Base-by-base conservation (phyloP, 2,113 vertebrate genomes). In the Pungitius pungitius region DNA sequence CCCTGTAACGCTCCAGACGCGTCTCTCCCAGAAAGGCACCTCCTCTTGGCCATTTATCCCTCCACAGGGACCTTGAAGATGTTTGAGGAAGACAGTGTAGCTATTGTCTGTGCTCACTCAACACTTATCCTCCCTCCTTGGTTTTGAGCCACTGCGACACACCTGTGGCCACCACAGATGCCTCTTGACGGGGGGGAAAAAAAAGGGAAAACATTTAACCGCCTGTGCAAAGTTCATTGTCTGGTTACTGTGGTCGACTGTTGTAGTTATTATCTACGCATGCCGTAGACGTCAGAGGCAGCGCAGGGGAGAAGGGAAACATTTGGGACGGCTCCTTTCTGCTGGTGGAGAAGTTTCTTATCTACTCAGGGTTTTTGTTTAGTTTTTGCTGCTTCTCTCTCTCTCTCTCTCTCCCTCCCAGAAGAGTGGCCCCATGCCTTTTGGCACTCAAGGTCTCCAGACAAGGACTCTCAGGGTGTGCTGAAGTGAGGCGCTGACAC, bases 1-100 rank as follows among this genome's bases (percentile, higher is more conserved):
- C 96, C 94, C 77, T 6, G 43, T 75, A 42, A n/a, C 20, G 82
- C 47, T 80, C 81, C 89, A 73, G 90, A 69, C 4, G 57, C 60
- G 72, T 87, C 56, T 92, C 80, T 88, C 75, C 80, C 74, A 78
- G 61, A 35, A 33, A 54, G 56, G 40, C 80, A 79, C 64, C 37
- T 84, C 91, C 87, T 51, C 93, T 35, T 74, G 88, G 40, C 83
- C 93, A 93, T 97, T 96, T 97, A 97, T 96, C 85, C 92, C 82
- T 84, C 76, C 79, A 64, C 88, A 45, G 87, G 93, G 96, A 96
- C 96, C 96, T 97, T 97, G 96, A 96, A 92, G 93, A 93, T 92
- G 85, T 89, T 92, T 90, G 90, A 93, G 88, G 88, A 92, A 95
- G 93, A 95, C 92, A 94, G 84, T 93, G 93, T 95, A 93, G 89